Percentiles rank a stretch among this genome's conserved stretches.
Evolutionary conservation across 2,113 vertebrate genomes (phyloP).

Genomic region (Ivindomyrus marchei): DNA sequence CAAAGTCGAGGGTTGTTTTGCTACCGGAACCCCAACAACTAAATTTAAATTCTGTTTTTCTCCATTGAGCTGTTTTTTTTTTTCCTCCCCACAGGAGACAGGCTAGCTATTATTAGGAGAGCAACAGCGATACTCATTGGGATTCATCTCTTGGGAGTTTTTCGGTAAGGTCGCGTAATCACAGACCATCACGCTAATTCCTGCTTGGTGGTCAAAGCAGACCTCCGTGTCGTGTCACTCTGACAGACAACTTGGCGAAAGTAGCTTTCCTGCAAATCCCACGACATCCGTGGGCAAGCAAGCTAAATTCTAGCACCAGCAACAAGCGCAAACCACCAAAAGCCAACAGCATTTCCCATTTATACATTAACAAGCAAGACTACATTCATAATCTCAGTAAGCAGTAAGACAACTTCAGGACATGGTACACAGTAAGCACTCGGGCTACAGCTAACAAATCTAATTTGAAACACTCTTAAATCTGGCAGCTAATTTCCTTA

Average conservation of each 20-base stretch:
- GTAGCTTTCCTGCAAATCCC: conserved; percentile 16
- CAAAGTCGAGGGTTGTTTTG: not conserved
- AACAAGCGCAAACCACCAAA: not conserved
- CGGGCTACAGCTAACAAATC: not conserved
- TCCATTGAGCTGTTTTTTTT: conserved; percentile 9
- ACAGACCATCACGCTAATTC: conserved; percentile 24
- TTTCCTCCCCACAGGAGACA: conserved; percentile 11
- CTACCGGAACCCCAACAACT: not conserved
- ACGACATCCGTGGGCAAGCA: not conserved
- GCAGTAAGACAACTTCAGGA: not conserved
- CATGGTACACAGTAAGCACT: not conserved
- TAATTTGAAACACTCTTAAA: not conserved
- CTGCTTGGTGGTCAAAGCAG: not conserved
- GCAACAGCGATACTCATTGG: conserved; percentile 27
- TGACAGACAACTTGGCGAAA: not conserved
- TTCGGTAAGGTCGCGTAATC: conserved; percentile 32
- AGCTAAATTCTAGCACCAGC: not conserved
- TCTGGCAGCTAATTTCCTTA: not conserved
- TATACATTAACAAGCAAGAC: not conserved
- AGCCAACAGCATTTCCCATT: not conserved
- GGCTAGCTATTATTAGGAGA: conserved; percentile 30
- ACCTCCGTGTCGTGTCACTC: not conserved
- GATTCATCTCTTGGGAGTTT: conserved; percentile 28
- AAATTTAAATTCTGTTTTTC: conserved; percentile 24
- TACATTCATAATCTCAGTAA: not conserved